Evolutionary conservation across 2,888 invertebrate species (phyloP), one percentile per base, ranked within the genome.

Genomic region (Atethmia centrago): DNA sequence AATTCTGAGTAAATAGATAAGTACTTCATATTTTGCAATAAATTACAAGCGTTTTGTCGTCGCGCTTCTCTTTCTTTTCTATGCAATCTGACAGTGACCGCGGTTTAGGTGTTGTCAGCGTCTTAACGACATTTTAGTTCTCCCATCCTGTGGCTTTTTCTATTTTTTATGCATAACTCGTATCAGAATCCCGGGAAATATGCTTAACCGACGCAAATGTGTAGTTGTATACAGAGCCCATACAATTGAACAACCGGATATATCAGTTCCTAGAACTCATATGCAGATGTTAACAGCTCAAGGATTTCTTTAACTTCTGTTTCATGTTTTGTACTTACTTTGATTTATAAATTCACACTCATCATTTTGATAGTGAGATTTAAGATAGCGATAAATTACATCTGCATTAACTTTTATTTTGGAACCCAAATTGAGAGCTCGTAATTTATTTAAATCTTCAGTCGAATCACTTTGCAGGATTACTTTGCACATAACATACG

Each of bases 231-330:
- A 71, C 67, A 68, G 62, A 59, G 40, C 45, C 56, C 65, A 75
- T 69, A 79, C 83, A 74, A 74, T 63, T 55, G 55, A 75, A 83
- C 56, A 79, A 83, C 83, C 83, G 75, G 71, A 82, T 83, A 79
- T 69, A 69, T 45, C 51, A 64, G 62, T 79, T 76, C 71, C 58
- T 62, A 71, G 83, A 79, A 71, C 49, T 40, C 64, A 53, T 69
- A 72, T 66, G 58, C 62, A 78, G 82, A 80, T 77, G 58, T 71
- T 71, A 77, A 77, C 80, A 77, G 59, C 68, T 65, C 56, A 61
- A 72, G 42, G 63, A 67, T 77, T 67, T 77, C 51, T 61, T 63
- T 31, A 61, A 64, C 9, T 63, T 56, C 49, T 66, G 53, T 63
- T 79, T 71, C 58, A 71, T 58, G 61, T 42, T 61, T 31, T 53